Conservation (phyloP, 2,113 vertebrate genomes). For the Bufo bufo region DNA sequence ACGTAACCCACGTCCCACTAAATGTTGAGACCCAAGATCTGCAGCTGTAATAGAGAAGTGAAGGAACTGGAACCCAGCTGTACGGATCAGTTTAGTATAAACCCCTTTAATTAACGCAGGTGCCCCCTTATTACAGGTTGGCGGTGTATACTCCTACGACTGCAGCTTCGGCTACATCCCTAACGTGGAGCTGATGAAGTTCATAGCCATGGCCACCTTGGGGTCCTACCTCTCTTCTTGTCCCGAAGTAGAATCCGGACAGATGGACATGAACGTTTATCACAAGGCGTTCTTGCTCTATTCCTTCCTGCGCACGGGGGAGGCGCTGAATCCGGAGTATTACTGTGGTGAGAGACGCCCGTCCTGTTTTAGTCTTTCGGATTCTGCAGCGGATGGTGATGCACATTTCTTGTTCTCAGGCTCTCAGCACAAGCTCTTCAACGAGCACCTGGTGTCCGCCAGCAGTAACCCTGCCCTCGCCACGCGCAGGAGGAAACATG, state of each 20-base stretch:
- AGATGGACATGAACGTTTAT: slow-evolving; percentile 88
- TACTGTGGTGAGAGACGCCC: slow-evolving; percentile 81
- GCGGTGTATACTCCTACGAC: slow-evolving; percentile 93
- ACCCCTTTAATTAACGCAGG: not conserved
- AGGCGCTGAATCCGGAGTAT: slow-evolving; percentile 91
- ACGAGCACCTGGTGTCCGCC: slow-evolving; percentile 93
- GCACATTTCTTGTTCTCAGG: slow-evolving; percentile 68
- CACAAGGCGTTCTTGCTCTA: slow-evolving; percentile 94
- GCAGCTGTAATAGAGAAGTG: too few species aligned
- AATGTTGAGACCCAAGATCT: too few species aligned
- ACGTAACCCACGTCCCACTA: too few species aligned
- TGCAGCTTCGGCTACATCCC: slow-evolving; percentile 97
- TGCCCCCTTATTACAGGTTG: slow-evolving; percentile 76
- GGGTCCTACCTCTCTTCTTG: slow-evolving; percentile 92
- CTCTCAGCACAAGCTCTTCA: slow-evolving; percentile 93
- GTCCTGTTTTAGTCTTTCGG: too few species aligned
- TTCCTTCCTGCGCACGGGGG: slow-evolving; percentile 90
- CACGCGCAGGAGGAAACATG: slow-evolving; percentile 93
- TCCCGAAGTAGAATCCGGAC: slow-evolving; percentile 79
- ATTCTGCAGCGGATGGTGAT: not conserved
- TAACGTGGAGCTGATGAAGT: slow-evolving; percentile 98
- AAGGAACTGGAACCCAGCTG: too few species aligned
- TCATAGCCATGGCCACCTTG: slow-evolving; percentile 95
- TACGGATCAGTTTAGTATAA: too few species aligned
- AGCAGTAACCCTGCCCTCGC: slow-evolving; percentile 93